Evolutionary conservation across 1,140 invertebrate genomes (phyloP).

Genomic region (Drosophila willistoni): DNA sequence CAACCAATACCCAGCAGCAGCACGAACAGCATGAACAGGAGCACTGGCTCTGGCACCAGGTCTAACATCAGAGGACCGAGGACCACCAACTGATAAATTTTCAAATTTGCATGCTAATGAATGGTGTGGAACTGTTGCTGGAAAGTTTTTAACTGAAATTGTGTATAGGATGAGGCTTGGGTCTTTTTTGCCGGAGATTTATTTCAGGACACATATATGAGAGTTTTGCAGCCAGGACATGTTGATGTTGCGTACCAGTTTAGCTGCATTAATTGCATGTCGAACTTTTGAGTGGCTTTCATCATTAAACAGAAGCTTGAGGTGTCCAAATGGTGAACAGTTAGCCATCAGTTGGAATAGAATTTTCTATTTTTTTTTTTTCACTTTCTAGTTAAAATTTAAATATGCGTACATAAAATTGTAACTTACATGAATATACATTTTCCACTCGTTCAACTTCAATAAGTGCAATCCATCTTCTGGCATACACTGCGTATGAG

Average conservation of each 20-base stretch:
- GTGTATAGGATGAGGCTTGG: neutral
- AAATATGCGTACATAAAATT: neutral
- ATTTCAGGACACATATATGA: conserved; percentile 20
- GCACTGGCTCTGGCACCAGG: conserved; percentile 1
- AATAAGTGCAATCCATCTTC: neutral
- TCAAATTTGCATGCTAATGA: conserved; percentile 72
- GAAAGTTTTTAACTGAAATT: conserved; percentile 46
- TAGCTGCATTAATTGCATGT: conserved; percentile 59
- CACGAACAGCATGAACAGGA: too few species aligned
- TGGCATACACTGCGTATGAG: conserved; percentile 28
- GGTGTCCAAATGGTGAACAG: neutral
- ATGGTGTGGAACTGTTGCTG: conserved; percentile 47
- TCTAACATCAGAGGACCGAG: neutral
- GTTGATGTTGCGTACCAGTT: conserved; percentile 33
- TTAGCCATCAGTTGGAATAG: neutral
- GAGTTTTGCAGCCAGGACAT: conserved; percentile 22
- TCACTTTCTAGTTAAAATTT: neutral
- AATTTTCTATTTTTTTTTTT: neutral
- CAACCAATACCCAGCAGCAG: conserved; percentile 13
- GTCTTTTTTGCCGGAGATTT: conserved; percentile 22
- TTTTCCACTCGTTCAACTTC: neutral
- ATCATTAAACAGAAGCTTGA: conserved; percentile 37
- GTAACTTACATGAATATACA: neutral
- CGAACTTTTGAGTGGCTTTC: conserved; percentile 68
- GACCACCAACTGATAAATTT: conserved; percentile 61